Evolutionary conservation across 1,140 invertebrate genomes (phyloP).

Genomic region (Aethina tumida): DNA sequence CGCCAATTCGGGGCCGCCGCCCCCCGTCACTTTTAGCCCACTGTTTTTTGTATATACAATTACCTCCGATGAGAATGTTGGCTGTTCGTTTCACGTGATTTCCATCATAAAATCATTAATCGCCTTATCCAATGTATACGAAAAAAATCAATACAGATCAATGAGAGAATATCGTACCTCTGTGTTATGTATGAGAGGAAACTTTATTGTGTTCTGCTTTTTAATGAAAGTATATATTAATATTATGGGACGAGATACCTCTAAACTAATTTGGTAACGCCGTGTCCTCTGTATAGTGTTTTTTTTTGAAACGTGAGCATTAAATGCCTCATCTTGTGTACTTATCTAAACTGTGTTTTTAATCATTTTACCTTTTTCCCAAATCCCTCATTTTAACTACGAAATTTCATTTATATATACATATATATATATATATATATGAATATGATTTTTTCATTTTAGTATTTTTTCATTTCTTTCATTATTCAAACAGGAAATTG

Average conservation of each 20-base stretch:
- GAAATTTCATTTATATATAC: too few relatives aligned
- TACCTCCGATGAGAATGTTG: constrained; percentile 35
- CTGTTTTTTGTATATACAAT: constrained; percentile 31
- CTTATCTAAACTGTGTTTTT: constrained; percentile 40
- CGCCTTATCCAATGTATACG: constrained; percentile 41
- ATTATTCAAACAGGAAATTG: too few relatives aligned
- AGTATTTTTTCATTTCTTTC: too few relatives aligned
- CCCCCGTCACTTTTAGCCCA: constrained; percentile 4
- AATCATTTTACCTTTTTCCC: constrained; percentile 33
- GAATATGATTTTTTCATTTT: too few relatives aligned
- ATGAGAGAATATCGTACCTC: constrained; percentile 37
- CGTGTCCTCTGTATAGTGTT: constrained; percentile 52
- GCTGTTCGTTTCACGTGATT: constrained; percentile 40
- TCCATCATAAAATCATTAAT: constrained; percentile 38
- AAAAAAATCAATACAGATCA: constrained; percentile 38
- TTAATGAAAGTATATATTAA: constrained; percentile 37
- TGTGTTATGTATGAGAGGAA: constrained; percentile 38
- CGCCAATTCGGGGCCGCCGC: constrained; percentile 5
- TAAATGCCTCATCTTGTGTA: constrained; percentile 56
- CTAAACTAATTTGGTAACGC: constrained; percentile 36
- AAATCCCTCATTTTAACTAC: constrained; percentile 23
- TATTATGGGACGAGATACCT: constrained; percentile 36
- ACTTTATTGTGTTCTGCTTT: constrained; percentile 39
- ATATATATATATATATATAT: too few relatives aligned
- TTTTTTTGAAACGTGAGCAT: constrained; percentile 53